Evolutionary conservation across 2,888 invertebrate species (phyloP).

Genomic region (Maniola hyperantus): DNA sequence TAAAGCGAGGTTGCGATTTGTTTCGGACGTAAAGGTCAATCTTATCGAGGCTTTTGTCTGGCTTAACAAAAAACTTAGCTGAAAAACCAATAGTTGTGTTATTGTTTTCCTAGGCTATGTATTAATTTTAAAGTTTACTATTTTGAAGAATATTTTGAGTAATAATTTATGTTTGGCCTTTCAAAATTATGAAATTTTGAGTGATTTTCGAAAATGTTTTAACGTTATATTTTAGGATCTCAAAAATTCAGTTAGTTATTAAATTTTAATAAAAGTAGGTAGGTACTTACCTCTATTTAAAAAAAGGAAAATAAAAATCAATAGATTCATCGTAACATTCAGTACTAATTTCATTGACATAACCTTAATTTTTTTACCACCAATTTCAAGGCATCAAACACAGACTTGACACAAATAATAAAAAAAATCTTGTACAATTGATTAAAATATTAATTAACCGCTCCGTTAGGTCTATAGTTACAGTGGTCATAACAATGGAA

Average conservation of each 20-base stretch:
- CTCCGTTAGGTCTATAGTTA: conserved; percentile 48
- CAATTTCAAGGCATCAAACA: conserved; percentile 1
- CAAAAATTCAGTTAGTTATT: no score
- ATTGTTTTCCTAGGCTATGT: conserved; percentile 1
- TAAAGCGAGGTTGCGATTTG: conserved; percentile 23
- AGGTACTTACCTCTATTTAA: no score
- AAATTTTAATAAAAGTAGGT: no score
- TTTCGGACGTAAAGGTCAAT: conserved; percentile 20
- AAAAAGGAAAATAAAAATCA: not conserved
- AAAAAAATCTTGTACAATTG: conserved; percentile 26
- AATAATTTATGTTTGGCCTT: not conserved
- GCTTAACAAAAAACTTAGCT: not conserved
- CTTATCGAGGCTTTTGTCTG: conserved; percentile 3
- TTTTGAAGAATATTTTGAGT: not conserved
- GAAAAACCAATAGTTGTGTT: not conserved
- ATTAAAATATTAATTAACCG: conserved; percentile 36
- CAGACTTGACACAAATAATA: conserved; percentile 14
- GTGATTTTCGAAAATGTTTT: not conserved
- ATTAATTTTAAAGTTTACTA: conserved; percentile 1
- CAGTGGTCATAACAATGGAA: conserved; percentile 49
- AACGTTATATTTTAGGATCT: no score
- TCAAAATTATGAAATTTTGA: not conserved
- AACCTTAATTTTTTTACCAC: conserved; percentile 10
- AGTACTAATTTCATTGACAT: not conserved
- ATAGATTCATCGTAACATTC: not conserved